Percentiles rank a stretch among this genome's conserved stretches.
These are phyloP conservation scores for Chascanopsetta lugubris DNA, from an alignment of 2,113 vertebrate genomes.

Conservation along the genomic window DNA sequence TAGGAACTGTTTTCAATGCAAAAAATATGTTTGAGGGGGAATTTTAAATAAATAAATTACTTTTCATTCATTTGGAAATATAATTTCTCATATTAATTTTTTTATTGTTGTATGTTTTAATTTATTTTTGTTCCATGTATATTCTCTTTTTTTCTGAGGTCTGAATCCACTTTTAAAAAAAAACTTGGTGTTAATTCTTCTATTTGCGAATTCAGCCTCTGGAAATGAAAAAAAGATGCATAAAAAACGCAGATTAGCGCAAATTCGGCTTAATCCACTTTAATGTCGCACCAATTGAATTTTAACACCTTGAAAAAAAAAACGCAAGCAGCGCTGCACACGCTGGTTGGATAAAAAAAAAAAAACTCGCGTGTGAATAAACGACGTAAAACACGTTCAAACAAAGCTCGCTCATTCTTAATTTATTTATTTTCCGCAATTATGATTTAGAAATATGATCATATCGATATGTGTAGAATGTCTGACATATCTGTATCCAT, in stretches of 20 bases:
- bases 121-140: no score
- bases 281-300: background rate
- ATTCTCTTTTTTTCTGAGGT: background rate
- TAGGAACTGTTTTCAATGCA: no score
- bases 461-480: no score
- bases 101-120: no score
- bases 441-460: no score
- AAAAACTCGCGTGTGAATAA: no score
- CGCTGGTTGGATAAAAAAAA: background rate
- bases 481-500: no score
- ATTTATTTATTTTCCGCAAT: background rate
- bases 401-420: background rate
- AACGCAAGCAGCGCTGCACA: background rate
- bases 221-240: background rate
- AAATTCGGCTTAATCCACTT: background rate
- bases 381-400: background rate
- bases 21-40: background rate
- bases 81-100: background rate
- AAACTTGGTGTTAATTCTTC: conserved; percentile 7
- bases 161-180: conserved; percentile 4
- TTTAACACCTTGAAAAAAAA: background rate
- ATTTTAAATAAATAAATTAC: background rate
- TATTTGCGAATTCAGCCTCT: background rate
- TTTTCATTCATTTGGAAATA: no score
- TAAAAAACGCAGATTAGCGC: background rate